Base-by-base conservation (phyloP, 2,113 vertebrate genomes). In the Lamprologus tigripictilis region DNA sequence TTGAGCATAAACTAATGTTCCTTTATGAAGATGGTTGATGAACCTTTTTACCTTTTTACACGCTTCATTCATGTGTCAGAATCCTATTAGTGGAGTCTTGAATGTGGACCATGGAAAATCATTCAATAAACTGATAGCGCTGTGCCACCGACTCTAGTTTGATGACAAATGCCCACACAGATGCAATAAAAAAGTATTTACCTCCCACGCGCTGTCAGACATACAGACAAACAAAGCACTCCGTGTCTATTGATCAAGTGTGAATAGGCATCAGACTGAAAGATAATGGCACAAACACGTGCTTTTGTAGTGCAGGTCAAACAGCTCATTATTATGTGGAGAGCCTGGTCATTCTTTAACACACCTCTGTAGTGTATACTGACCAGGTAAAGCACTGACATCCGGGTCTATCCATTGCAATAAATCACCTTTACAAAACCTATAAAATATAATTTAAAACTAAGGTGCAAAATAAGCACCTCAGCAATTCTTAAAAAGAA, bases 191-290 rank as follows among this genome's bases (percentile, higher is more conserved):
- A 91, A 49, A 45, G 84, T 86, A 94, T 92, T 92, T 90, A 81
- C 89, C 81, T 85, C 91, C 91, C 91, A 92, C 92, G 78, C 73
- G 66, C 54, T 84, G 53, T 89, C 90, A 93, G 76, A 90, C 80
- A 80, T 23, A 80, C 89, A 91, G 80, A 90, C 80, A 94, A 94
- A 94, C 90, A 96, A 93, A 94, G 86, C 92, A 87, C 92, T 95
- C 53, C 11, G 19, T 84, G 85, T 88, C 73, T 88, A 80, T 80
- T 92, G 90, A 94, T 94, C 82, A 91, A 90, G 87, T 89, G 91
- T 94, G 92, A 94, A 94, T 90, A 85, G 89, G 91, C 91, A 92
- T 95, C 89, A 92, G 87, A 93, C 45, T 13, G 87, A 68, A 89
- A 88, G 86, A 94, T 95, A 95, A 96, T 95, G 85, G 93, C 90